These are phyloP conservation scores for Saguinus imperator DNA, from an alignment of 2,113 vertebrate genomes.

Conservation along the genomic window DNA sequence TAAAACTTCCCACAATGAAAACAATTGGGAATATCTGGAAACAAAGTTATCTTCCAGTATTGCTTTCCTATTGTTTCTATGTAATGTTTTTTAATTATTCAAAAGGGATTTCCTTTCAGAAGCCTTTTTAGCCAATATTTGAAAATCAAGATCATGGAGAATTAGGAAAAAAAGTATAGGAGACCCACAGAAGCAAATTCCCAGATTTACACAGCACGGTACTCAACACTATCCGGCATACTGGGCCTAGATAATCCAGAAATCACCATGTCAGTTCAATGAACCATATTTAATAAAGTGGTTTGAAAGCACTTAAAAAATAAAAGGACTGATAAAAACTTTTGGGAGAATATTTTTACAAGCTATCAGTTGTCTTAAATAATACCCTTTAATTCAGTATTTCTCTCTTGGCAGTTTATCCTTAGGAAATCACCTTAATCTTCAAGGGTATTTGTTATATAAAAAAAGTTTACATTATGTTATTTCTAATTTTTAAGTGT, in stretches of 20 bases:
- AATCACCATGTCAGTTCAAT: neutral
- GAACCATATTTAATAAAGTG: neutral
- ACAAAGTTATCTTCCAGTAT: neutral
- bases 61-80: neutral
- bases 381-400: neutral
- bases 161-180: neutral
- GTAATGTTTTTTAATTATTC: neutral
- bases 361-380: neutral
- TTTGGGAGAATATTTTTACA: neutral
- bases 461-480: neutral
- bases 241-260: neutral
- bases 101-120: neutral
- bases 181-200: neutral
- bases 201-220: neutral
- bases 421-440: neutral
- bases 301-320: neutral
- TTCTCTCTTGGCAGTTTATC: neutral
- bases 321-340: neutral
- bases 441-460: neutral
- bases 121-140: neutral
- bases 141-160: neutral
- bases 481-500: neutral
- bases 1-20: neutral
- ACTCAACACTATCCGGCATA: neutral
- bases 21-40: neutral